phyloP scores from a whole-genome alignment of 2,113 vertebrate genomes.

The Galeopterus variegatus region DNA sequence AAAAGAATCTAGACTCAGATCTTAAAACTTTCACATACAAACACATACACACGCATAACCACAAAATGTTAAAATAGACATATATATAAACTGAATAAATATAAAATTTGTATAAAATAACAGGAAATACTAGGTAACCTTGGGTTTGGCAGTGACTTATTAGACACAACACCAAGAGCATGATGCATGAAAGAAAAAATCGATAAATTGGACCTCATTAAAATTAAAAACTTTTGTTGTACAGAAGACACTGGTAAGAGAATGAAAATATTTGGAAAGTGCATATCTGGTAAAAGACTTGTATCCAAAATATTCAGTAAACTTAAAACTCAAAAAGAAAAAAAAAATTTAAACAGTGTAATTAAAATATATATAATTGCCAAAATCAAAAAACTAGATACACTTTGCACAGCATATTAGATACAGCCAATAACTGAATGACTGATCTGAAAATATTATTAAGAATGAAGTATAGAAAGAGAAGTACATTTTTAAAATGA shows the following conservation, averaged over 20 bases:
- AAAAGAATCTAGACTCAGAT: not conserved
- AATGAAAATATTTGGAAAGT: slow-evolving; percentile 36
- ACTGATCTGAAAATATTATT: not conserved
- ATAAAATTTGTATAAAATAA: not conserved
- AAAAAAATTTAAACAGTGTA: not conserved
- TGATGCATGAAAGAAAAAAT: not conserved
- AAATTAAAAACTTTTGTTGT: not conserved
- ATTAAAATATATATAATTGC: not conserved
- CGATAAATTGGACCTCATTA: not conserved
- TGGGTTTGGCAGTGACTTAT: not conserved
- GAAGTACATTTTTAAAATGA: not conserved
- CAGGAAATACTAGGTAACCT: not conserved
- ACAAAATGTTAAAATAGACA: not conserved
- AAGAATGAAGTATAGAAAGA: not conserved
- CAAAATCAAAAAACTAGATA: not conserved
- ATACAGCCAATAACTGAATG: not conserved
- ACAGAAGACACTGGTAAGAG: not conserved
- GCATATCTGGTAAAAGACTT: not conserved
- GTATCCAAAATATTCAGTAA: not conserved
- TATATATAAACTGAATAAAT: not conserved
- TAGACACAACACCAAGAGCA: not conserved
- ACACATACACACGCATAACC: not conserved
- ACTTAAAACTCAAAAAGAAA: not conserved
- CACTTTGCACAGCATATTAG: not conserved
- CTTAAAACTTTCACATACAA: not conserved